A percentile compares a stretch with the other conserved stretches of the same genome.
These are phyloP conservation scores for Nymphicus hollandicus DNA, from an alignment of 2,113 vertebrate genomes.

Conservation along the genomic window DNA sequence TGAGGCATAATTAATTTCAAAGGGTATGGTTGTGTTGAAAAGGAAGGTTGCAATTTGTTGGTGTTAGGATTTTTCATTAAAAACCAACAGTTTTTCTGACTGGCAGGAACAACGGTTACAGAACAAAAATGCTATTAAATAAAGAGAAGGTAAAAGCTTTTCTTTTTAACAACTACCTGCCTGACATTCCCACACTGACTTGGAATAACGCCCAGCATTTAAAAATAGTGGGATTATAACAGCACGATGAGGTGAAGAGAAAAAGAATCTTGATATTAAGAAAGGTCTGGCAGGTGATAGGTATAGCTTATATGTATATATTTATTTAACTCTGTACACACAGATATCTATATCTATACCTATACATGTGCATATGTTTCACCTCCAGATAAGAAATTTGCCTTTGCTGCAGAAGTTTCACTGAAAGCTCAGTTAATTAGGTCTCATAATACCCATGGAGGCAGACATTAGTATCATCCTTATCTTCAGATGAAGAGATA, in stretches of 20 bases:
- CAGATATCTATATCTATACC: neutral
- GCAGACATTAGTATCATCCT: neutral
- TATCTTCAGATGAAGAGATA: neutral
- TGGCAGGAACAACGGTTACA: slow-evolving; percentile 11
- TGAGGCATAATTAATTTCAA: slow-evolving; percentile 57
- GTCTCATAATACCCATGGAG: neutral
- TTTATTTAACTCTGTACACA: neutral
- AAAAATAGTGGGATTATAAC: neutral
- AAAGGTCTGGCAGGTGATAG: neutral
- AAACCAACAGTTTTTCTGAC: slow-evolving; percentile 9
- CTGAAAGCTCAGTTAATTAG: slow-evolving; percentile 46
- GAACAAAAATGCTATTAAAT: slow-evolving; percentile 23
- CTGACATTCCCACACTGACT: neutral
- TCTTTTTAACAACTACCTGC: neutral
- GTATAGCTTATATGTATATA: neutral
- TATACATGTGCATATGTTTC: neutral
- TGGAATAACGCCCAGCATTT: slow-evolving; percentile 20
- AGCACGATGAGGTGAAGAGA: neutral
- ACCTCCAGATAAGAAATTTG: neutral
- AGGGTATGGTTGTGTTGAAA: slow-evolving; percentile 35
- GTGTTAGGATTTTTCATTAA: slow-evolving; percentile 48
- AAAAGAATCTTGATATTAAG: neutral
- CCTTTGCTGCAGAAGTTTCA: neutral
- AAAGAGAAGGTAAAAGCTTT: neutral
- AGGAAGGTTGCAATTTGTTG: slow-evolving; percentile 40